A percentile compares a stretch with the other conserved stretches of the same genome.
Conservation (phyloP, 2,888 invertebrate species). For the Penaeus monodon region DNA sequence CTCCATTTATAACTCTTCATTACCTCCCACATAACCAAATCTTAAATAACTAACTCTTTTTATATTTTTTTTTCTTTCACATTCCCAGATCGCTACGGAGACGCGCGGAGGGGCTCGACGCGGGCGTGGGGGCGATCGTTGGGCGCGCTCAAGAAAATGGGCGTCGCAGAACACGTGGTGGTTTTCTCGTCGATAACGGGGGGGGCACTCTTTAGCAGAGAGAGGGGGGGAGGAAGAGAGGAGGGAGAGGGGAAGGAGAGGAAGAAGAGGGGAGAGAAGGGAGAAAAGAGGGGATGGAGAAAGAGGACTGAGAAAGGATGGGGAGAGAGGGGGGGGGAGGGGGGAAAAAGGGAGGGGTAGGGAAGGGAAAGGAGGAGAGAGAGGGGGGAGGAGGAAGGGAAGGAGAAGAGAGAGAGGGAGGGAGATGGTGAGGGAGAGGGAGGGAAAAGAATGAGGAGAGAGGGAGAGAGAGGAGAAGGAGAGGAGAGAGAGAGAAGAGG, state of each 20-base stretch:
- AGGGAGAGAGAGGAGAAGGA: too few relatives aligned
- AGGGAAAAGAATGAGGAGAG: too few relatives aligned
- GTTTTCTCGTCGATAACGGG: slow-evolving; percentile 73
- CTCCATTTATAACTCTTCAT: too few relatives aligned
- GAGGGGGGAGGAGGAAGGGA: too few relatives aligned
- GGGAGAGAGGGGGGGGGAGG: not conserved
- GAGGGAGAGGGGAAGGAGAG: not conserved
- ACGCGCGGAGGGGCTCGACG: slow-evolving; percentile 71
- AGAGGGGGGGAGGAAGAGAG: slow-evolving; percentile 67
- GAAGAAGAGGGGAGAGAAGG: not conserved
- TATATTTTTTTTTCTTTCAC: not conserved
- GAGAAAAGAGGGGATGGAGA: not conserved
- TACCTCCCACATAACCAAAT: too few relatives aligned
- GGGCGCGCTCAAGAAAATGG: slow-evolving; percentile 66
- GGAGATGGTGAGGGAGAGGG: too few relatives aligned
- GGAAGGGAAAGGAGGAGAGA: too few relatives aligned
- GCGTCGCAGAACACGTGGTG: slow-evolving; percentile 70
- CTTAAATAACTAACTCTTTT: too few relatives aligned
- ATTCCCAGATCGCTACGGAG: slow-evolving; percentile 69
- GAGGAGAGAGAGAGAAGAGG: too few relatives aligned
- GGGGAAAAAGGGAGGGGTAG: too few relatives aligned
- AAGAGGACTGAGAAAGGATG: too few relatives aligned
- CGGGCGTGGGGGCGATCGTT: slow-evolving; percentile 71
- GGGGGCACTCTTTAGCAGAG: slow-evolving; percentile 71
- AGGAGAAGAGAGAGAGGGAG: too few relatives aligned